Conservation (phyloP, 2,888 invertebrate genomes). For the Ormyrus pomaceus region DNA sequence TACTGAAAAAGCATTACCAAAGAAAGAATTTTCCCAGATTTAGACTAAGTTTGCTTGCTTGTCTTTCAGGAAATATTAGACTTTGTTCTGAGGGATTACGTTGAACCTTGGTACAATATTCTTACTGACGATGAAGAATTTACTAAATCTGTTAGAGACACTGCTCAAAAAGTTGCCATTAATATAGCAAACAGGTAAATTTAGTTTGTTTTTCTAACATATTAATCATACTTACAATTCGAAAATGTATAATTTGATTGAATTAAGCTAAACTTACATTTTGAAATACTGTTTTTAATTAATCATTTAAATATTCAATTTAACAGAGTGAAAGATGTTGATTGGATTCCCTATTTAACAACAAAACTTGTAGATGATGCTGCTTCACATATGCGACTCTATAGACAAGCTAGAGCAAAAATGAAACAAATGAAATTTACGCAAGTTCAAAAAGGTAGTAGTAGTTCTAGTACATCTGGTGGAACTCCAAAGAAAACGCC, state of each 20-base stretch:
- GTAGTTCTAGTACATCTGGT: slow-evolving; percentile 70
- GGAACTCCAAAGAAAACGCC: slow-evolving; percentile 75
- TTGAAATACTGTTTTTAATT: not conserved
- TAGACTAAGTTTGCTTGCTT: slow-evolving; percentile 21
- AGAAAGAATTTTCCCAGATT: not conserved
- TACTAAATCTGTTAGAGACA: slow-evolving; percentile 81
- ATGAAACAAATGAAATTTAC: slow-evolving; percentile 66
- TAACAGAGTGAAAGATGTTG: slow-evolving; percentile 85
- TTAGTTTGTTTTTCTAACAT: slow-evolving; percentile 5
- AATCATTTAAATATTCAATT: not conserved
- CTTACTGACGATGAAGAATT: slow-evolving; percentile 86
- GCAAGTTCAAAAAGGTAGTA: slow-evolving; percentile 67
- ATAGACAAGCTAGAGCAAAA: slow-evolving; percentile 84
- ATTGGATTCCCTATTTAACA: slow-evolving; percentile 93
- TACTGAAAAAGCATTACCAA: slow-evolving; percentile 24
- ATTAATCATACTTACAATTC: not conserved
- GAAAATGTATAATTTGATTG: no score
- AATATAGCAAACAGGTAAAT: slow-evolving; percentile 79
- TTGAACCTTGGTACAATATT: slow-evolving; percentile 84
- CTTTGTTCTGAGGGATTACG: slow-evolving; percentile 88
- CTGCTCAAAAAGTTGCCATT: slow-evolving; percentile 84
- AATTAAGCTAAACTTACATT: no score
- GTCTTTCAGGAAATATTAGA: slow-evolving; percentile 82
- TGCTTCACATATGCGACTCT: slow-evolving; percentile 91
- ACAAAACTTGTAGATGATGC: slow-evolving; percentile 92